phyloP scores from a whole-genome alignment of 2,113 vertebrate genomes.

The Aldabrachelys gigantea region DNA sequence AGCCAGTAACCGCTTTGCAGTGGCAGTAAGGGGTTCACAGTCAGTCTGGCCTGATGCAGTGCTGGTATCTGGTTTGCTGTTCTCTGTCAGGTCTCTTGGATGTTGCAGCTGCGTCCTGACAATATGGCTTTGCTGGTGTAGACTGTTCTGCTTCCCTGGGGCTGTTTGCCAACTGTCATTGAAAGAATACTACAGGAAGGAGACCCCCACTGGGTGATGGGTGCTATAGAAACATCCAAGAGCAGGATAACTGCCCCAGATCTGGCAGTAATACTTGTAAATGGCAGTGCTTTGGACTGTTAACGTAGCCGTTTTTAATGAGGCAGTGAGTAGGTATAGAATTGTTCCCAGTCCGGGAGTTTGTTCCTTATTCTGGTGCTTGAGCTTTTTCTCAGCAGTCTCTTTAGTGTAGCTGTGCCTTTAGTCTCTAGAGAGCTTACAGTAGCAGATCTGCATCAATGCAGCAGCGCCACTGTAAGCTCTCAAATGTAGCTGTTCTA shows the following conservation, averaged over 20 bases:
- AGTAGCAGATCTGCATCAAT: too few relatives aligned
- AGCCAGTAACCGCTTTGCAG: background rate
- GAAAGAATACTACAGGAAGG: accelerated
- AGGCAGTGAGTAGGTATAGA: background rate
- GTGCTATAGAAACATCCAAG: background rate
- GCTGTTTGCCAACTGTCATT: background rate
- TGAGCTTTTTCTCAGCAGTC: background rate
- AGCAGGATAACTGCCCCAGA: background rate
- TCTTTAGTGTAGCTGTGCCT: too few relatives aligned
- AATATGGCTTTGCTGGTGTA: accelerated
- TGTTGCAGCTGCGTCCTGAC: accelerated
- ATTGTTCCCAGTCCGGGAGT: background rate
- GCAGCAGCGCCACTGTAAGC: background rate
- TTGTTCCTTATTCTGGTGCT: background rate
- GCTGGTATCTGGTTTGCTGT: background rate
- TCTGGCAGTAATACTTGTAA: background rate
- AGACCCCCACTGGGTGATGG: background rate
- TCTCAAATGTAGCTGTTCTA: background rate
- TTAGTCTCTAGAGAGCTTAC: too few relatives aligned
- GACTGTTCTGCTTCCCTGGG: background rate
- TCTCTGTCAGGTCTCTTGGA: background rate
- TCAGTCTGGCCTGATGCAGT: background rate
- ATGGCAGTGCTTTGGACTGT: background rate
- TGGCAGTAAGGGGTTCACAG: background rate
- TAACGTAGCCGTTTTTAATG: background rate